Conservation (phyloP, 1,140 invertebrate species). For the Eulimnadia texana region DNA sequence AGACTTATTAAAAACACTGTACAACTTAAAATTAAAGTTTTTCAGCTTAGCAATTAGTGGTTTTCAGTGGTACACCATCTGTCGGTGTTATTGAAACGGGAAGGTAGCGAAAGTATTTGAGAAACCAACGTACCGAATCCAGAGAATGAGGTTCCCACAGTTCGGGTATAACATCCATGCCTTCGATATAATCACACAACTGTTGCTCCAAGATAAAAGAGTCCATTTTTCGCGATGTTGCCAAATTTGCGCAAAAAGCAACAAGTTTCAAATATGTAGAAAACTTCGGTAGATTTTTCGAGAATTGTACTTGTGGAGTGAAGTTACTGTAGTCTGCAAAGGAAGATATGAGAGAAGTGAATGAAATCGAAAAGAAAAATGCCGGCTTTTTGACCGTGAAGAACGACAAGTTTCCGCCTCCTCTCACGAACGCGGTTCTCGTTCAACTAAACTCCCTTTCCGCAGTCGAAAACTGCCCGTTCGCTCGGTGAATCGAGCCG, state of each 20-base stretch:
- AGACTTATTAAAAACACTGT: too few relatives aligned
- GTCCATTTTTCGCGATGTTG: too few relatives aligned
- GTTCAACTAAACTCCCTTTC: neutral
- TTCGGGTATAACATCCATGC: conserved; percentile 44
- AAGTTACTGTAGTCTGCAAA: neutral
- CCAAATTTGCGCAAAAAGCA: too few relatives aligned
- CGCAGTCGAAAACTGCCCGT: neutral
- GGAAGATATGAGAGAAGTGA: neutral
- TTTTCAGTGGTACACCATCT: too few relatives aligned
- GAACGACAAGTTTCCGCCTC: neutral
- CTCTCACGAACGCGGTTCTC: neutral
- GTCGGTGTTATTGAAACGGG: neutral
- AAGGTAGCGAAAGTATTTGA: conserved; percentile 28
- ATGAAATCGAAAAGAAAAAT: neutral
- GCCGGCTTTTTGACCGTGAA: neutral
- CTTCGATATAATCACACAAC: conserved; percentile 6
- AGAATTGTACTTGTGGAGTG: conserved; percentile 1
- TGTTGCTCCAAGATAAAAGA: conserved; percentile 6
- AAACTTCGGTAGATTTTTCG: too few relatives aligned
- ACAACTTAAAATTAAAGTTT: too few relatives aligned
- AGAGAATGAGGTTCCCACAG: conserved; percentile 55
- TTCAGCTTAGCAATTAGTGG: too few relatives aligned
- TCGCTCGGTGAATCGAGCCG: neutral
- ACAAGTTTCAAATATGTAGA: too few relatives aligned
- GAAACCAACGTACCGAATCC: conserved; percentile 46